Base-by-base conservation (phyloP, 1,140 invertebrate species). In the Trachymyrmex cornetzi region DNA sequence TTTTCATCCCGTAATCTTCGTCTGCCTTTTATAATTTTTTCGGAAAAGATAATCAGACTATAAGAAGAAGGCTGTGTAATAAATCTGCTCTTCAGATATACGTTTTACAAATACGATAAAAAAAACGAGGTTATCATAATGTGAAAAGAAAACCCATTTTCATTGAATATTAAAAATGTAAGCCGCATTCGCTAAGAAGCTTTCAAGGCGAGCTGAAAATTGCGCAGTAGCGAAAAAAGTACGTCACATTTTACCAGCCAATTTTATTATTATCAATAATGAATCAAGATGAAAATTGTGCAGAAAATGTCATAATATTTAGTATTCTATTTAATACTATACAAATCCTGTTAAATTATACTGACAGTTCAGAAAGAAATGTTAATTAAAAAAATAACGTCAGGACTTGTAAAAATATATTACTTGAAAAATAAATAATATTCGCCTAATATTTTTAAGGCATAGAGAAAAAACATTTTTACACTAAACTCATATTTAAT, bases 151-250 rank as follows among this genome's bases (percentile, higher is more conserved):
- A 66, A 44, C n/a, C 22, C 27, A 53, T 80, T 80, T 55, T 9
- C 14, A 57, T 14, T 27, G 14, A 80, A 80, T 67, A 67, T 80
- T 80, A 80, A 79, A 79, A 79, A 80, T 61, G 30, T 44, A 22
- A 53, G 44, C 14, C 14, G 72, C 53, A 55, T 67, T 53, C 12
- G 7, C 27, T 57, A 57, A 55, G 63, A 80, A 80, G 48, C 27
- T 80, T 55, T 34, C 48, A 44, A 67, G 44, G 2, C 44, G 6
- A 22, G n/a, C 7, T 50, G 27, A 53, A 11, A 79, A 24, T 48
- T 30, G 24, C 12, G 19, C 64, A 48, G 5, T 30, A 48, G 24
- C 9, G 7, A 34, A 53, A 79, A 34, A 80, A 14, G 5, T 19
- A 22, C 3, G n/a, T 79, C 19, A 7, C 4, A 38, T 67, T 66